A percentile compares a stretch with the other conserved stretches of the same genome.
Evolutionary conservation across 2,888 invertebrate genomes (phyloP).

Genomic region (Ramazzottius varieornatus): DNA sequence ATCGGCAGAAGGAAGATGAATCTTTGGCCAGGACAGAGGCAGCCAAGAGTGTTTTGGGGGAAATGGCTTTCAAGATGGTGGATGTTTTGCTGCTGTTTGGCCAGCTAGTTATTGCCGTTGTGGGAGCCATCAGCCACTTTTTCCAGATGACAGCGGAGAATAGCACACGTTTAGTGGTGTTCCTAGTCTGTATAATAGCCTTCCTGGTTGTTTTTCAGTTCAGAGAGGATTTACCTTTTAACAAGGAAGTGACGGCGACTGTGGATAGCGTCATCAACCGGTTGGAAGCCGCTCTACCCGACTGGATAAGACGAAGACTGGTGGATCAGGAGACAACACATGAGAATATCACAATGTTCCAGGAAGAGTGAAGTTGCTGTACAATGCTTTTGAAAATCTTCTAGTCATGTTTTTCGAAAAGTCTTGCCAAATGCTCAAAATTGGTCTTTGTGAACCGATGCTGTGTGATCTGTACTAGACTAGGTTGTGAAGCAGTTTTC

Average conservation of each 20-base stretch:
- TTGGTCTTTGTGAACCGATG: too few relatives aligned
- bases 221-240: neutral
- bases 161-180: neutral
- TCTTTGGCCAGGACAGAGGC: neutral
- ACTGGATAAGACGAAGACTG: too few relatives aligned
- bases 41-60: neutral
- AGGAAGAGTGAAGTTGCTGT: too few relatives aligned
- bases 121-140: conserved; percentile 1
- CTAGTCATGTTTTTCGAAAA: too few relatives aligned
- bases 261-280: neutral
- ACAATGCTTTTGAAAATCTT: too few relatives aligned
- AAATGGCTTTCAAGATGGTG: conserved; percentile 3
- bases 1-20: conserved; percentile 1
- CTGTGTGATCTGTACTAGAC: too few relatives aligned
- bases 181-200: neutral
- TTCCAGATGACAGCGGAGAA: conserved; percentile 3
- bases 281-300: neutral
- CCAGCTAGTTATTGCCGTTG: neutral
- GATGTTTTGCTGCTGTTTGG: neutral
- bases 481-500: too few relatives aligned
- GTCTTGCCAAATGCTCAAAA: too few relatives aligned
- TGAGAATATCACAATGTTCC: too few relatives aligned
- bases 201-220: neutral
- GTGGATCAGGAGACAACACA: too few relatives aligned
- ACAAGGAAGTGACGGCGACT: neutral